Percentiles rank a stretch among this genome's conserved stretches.
These are phyloP conservation scores for Drosophila eugracilis DNA, from an alignment of 1,140 invertebrate species.

Conservation along the genomic window DNA sequence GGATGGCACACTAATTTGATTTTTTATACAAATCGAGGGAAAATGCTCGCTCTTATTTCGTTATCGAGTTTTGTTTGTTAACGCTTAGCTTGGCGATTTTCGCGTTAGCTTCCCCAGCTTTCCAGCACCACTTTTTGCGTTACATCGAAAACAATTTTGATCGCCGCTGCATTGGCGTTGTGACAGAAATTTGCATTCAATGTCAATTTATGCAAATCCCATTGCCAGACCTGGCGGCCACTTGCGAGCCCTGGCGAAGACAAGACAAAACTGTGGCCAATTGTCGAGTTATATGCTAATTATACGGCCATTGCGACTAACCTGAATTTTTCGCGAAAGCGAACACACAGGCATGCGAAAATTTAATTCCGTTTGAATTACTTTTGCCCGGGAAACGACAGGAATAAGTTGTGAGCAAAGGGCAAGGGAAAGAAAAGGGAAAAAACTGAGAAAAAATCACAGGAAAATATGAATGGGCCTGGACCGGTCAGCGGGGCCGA, in stretches of 20 bases:
- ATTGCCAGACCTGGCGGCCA: slow-evolving; percentile 47
- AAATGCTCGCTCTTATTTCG: slow-evolving; percentile 64
- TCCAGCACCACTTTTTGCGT: slow-evolving; percentile 19
- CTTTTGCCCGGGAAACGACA: slow-evolving; percentile 43
- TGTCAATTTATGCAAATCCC: slow-evolving; percentile 79
- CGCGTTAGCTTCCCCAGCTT: slow-evolving; percentile 25
- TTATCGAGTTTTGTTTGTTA: slow-evolving; percentile 82
- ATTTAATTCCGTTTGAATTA: slow-evolving; percentile 83
- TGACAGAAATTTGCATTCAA: slow-evolving; percentile 74
- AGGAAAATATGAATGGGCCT: slow-evolving; percentile 74
- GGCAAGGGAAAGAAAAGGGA: background rate
- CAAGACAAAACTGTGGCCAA: slow-evolving; percentile 75
- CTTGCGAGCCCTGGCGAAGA: slow-evolving; percentile 21
- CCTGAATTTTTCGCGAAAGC: slow-evolving; percentile 32
- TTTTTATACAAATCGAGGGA: slow-evolving; percentile 74
- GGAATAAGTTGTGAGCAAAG: slow-evolving; percentile 17
- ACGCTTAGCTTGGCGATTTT: slow-evolving; percentile 80
- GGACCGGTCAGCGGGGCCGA: slow-evolving; percentile 41
- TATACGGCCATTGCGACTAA: slow-evolving; percentile 59
- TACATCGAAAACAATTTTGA: slow-evolving; percentile 72
- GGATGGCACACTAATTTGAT: slow-evolving; percentile 73
- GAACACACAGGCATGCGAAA: slow-evolving; percentile 42
- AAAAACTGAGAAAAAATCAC: slow-evolving; percentile 29
- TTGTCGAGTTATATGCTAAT: slow-evolving; percentile 66
- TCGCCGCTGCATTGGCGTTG: slow-evolving; percentile 37